A percentile compares a stretch with the other conserved stretches of the same genome.
phyloP scores from a whole-genome alignment of 2,113 vertebrate genomes.

The Platichthys stellatus region DNA sequence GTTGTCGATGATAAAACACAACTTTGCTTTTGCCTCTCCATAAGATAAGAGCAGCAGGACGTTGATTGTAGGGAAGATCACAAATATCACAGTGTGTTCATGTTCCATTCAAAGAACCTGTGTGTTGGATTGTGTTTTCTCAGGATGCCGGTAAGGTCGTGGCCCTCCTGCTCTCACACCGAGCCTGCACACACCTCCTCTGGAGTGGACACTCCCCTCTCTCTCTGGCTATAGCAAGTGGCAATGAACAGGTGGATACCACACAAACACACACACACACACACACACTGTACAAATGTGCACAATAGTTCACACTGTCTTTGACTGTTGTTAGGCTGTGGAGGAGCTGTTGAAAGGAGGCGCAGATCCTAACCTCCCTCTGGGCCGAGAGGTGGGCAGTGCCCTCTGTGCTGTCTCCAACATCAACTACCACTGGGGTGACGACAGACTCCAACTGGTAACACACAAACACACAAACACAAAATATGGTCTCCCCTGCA shows the following conservation, averaged over 20 bases:
- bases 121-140: not conserved
- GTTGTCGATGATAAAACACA: no score
- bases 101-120: not conserved
- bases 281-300: conserved; percentile 8
- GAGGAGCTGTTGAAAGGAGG: conserved; percentile 83
- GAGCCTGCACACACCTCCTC: conserved; percentile 81
- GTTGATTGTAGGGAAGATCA: no score
- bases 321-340: conserved; percentile 77
- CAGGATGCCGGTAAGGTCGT: conserved; percentile 84
- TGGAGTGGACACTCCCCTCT: conserved; percentile 92
- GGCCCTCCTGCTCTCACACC: conserved; percentile 82
- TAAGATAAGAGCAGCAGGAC: no score
- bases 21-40: no score
- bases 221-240: conserved; percentile 87
- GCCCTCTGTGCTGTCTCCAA: conserved; percentile 84
- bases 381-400: conserved; percentile 80
- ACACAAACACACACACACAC: conserved; percentile 8
- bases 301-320: not conserved
- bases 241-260: conserved; percentile 85
- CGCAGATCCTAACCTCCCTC: conserved; percentile 85
- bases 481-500: no score
- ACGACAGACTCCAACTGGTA: conserved; percentile 83
- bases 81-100: no score
- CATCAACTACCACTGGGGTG: conserved; percentile 74
- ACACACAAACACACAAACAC: not conserved